Conservation (phyloP, 2,888 invertebrate genomes). For the Pilophorus perplexus region DNA sequence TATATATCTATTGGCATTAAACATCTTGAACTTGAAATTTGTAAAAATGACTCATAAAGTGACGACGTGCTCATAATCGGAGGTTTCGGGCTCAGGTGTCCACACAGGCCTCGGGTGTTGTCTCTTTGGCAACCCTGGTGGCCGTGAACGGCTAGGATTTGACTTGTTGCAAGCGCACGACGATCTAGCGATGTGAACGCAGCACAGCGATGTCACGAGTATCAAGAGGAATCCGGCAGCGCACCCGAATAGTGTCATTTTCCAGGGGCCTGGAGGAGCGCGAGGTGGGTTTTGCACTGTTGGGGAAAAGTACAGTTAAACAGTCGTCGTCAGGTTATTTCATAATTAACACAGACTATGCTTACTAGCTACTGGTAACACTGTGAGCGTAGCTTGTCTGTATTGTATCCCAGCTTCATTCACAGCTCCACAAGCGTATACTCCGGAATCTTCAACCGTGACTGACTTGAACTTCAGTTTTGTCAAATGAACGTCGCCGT, state of each 20-base stretch:
- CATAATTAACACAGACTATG: background rate
- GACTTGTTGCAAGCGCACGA: background rate
- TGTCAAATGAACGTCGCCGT: conserved; percentile 3
- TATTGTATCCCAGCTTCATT: conserved; percentile 33
- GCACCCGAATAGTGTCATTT: conserved; percentile 6
- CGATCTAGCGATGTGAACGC: conserved; percentile 2
- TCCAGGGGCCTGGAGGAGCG: conserved; percentile 19
- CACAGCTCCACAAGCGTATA: conserved; percentile 26
- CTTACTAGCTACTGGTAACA: conserved; percentile 7
- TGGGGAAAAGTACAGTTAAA: background rate
- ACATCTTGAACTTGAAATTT: no score
- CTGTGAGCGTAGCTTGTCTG: conserved; percentile 14
- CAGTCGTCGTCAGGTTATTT: background rate
- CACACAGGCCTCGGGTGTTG: background rate
- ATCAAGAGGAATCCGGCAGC: conserved; percentile 14
- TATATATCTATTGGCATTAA: no score
- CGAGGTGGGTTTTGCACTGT: conserved; percentile 1
- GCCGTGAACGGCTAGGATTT: background rate
- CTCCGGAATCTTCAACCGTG: background rate
- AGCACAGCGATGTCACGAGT: conserved; percentile 13
- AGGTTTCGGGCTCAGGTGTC: conserved; percentile 20
- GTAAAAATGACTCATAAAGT: no score
- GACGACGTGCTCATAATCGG: conserved; percentile 34
- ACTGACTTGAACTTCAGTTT: conserved; percentile 26
- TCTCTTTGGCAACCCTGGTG: background rate